These are phyloP conservation scores for Drosophila virilis DNA, from an alignment of 1,140 invertebrate species.

Conservation along the genomic window DNA sequence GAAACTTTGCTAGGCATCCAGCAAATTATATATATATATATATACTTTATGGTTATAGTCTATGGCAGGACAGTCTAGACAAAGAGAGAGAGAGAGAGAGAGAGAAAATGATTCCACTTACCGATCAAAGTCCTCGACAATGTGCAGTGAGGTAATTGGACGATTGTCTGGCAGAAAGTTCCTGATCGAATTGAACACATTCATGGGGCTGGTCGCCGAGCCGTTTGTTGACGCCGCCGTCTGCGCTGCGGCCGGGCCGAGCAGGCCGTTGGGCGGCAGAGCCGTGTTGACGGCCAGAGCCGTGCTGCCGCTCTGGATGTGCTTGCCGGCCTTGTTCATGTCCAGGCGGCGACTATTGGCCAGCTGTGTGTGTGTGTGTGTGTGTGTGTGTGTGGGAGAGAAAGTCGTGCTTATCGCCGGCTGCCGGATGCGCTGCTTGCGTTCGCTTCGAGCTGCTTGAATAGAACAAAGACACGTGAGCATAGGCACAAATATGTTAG, in stretches of 20 bases:
- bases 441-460: background rate
- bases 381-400: no score
- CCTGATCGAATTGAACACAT: constrained; percentile 83
- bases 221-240: background rate
- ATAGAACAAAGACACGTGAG: background rate
- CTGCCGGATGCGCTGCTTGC: background rate
- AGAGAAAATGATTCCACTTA: constrained; percentile 33
- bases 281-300: background rate
- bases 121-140: constrained; percentile 90
- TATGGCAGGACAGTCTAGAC: no score
- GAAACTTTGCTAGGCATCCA: no score
- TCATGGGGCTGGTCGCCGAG: constrained; percentile 49
- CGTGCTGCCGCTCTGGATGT: constrained; percentile 68
- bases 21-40: no score
- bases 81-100: no score
- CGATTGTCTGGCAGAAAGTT: constrained; percentile 89
- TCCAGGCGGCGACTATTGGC: background rate
- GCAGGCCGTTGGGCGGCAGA: constrained; percentile 8
- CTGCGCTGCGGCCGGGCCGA: constrained; percentile 3
- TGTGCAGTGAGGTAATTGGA: constrained; percentile 91
- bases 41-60: no score
- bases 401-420: background rate
- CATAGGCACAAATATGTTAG: background rate
- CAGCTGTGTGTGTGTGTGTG: background rate
- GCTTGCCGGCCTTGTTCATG: constrained; percentile 81